phyloP scores from a whole-genome alignment of 2,797 vertebrate genomes.

The Spinus olivaceus region DNA sequence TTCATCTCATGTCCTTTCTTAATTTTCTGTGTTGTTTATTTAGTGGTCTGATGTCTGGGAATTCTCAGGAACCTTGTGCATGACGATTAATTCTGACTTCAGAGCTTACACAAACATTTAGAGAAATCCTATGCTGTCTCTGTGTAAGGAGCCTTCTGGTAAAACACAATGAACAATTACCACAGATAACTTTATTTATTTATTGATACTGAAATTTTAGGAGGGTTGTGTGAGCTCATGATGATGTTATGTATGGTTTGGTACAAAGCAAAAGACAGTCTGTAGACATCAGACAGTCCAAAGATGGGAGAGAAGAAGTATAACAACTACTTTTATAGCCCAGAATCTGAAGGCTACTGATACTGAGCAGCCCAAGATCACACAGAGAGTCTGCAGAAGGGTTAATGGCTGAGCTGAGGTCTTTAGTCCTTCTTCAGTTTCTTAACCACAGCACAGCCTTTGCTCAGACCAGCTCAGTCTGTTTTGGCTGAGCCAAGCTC shows the following conservation, averaged over 20 bases:
- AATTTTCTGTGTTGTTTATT: background rate
- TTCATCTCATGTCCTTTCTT: background rate
- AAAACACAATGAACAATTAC: background rate
- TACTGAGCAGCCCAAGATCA: background rate
- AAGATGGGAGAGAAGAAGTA: background rate
- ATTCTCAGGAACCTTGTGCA: background rate
- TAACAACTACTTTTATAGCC: background rate
- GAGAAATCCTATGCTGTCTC: background rate
- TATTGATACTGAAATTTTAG: background rate
- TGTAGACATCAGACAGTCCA: background rate
- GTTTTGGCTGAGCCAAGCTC: background rate
- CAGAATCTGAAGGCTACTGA: background rate
- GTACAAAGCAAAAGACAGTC: background rate
- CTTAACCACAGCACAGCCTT: background rate
- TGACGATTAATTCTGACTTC: background rate
- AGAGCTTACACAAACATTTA: background rate
- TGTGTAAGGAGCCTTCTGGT: background rate
- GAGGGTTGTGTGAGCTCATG: background rate
- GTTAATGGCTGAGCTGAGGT: background rate
- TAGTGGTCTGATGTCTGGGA: background rate
- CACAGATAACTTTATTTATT: background rate
- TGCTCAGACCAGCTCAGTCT: background rate
- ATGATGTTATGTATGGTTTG: background rate
- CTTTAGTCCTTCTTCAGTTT: background rate
- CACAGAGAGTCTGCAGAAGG: background rate